Evolutionary conservation across 2,113 vertebrate genomes (phyloP).

Genomic region (Xyliphius kryptos): DNA sequence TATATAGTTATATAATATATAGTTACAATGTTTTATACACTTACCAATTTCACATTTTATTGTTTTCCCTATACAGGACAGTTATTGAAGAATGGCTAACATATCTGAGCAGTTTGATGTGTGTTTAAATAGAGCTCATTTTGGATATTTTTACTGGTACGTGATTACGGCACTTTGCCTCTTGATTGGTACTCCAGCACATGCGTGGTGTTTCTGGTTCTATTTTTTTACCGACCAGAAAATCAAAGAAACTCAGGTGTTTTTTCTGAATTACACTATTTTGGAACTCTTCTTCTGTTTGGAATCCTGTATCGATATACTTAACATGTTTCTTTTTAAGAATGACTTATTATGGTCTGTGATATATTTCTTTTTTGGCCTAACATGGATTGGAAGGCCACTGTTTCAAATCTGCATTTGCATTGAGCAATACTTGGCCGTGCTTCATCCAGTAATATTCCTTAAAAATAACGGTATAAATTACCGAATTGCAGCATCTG

Average conservation of each 20-base stretch:
- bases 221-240: neutral
- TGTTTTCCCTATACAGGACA: too few species aligned
- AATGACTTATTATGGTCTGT: too few species aligned
- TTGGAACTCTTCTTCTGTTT: slow-evolving; percentile 22
- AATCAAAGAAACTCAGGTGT: slow-evolving; percentile 14
- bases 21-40: too few species aligned
- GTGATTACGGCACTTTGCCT: neutral
- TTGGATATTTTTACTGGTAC: neutral
- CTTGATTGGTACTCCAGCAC: slow-evolving; percentile 12
- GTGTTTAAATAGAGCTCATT: neutral
- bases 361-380: slow-evolving; percentile 9
- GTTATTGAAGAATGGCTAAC: too few species aligned
- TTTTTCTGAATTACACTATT: slow-evolving; percentile 9
- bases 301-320: neutral
- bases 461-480: slow-evolving; percentile 13
- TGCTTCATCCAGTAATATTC: slow-evolving; percentile 30
- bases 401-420: slow-evolving; percentile 22
- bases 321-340: neutral
- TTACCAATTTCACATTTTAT: too few species aligned
- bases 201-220: slow-evolving; percentile 20
- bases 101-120: too few species aligned
- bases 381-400: slow-evolving; percentile 16
- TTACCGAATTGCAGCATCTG: slow-evolving; percentile 5
- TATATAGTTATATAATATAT: too few species aligned
- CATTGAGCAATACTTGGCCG: slow-evolving; percentile 29